Conservation (phyloP, 2,888 invertebrate genomes). For the Parnassius orleans region DNA sequence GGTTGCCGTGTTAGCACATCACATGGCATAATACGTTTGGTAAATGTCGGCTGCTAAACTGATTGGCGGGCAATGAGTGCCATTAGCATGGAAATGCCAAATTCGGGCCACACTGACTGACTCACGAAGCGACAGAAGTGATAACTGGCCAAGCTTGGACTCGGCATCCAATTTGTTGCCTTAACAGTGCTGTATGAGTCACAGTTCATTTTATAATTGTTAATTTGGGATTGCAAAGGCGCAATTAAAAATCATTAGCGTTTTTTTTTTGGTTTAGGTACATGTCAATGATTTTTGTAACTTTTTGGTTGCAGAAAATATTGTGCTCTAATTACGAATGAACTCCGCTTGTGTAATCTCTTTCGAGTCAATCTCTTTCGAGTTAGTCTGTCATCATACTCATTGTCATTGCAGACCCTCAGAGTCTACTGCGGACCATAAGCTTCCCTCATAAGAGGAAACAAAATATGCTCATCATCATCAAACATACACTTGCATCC, state of each 20-base stretch:
- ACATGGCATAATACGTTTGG: slow-evolving; percentile 49
- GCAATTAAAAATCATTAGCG: slow-evolving; percentile 60
- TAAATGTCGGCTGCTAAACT: slow-evolving; percentile 64
- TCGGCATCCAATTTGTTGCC: slow-evolving; percentile 29
- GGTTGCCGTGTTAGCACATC: slow-evolving; percentile 41
- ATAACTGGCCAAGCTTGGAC: slow-evolving; percentile 38
- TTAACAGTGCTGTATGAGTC: slow-evolving; percentile 21
- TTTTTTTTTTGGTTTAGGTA: slow-evolving; percentile 33
- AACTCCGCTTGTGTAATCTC: neutral
- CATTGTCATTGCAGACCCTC: no score
- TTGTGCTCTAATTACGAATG: slow-evolving; percentile 1
- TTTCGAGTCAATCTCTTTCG: neutral
- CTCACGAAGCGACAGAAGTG: slow-evolving; percentile 47
- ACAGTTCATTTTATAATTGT: slow-evolving; percentile 37
- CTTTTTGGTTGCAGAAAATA: slow-evolving; percentile 14
- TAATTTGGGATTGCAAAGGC: slow-evolving; percentile 37
- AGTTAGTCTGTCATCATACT: neutral
- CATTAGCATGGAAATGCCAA: slow-evolving; percentile 63
- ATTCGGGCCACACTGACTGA: slow-evolving; percentile 52
- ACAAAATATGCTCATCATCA: no score
- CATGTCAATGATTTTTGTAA: slow-evolving; percentile 28
- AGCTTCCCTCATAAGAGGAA: no score
- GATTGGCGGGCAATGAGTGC: slow-evolving; percentile 68
- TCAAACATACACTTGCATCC: no score
- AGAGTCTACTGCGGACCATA: no score